Evolutionary conservation across 2,888 invertebrate genomes (phyloP).

Genomic region (Nomada flava): DNA sequence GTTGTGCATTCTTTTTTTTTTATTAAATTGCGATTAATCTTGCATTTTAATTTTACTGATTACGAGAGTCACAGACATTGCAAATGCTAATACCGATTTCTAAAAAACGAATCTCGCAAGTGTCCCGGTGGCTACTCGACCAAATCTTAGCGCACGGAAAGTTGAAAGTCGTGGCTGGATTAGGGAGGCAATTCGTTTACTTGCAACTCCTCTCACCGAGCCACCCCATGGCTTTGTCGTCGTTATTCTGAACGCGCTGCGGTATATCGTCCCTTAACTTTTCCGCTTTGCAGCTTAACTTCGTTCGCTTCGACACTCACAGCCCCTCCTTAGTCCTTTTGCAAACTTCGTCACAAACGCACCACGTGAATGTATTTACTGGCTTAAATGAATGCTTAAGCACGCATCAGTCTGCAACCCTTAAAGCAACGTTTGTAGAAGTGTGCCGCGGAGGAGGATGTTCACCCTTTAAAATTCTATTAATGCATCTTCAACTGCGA

Average conservation of each 20-base stretch:
- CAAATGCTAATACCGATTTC: not conserved
- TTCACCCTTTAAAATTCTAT: not conserved
- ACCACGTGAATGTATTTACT: slow-evolving; percentile 45
- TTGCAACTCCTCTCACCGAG: slow-evolving; percentile 17
- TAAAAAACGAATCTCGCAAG: slow-evolving; percentile 2
- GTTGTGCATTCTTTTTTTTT: too few species aligned
- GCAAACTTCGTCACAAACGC: slow-evolving; percentile 65
- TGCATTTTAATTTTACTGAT: too few species aligned
- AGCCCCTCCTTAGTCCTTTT: slow-evolving; percentile 45
- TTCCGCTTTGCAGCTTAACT: slow-evolving; percentile 67
- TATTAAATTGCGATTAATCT: too few species aligned
- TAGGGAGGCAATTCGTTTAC: slow-evolving; percentile 51
- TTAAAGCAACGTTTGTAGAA: not conserved
- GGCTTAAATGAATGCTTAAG: slow-evolving; percentile 20
- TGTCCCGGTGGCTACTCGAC: not conserved
- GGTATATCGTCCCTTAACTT: slow-evolving; percentile 64
- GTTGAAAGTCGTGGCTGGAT: slow-evolving; percentile 40
- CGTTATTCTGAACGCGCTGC: slow-evolving; percentile 30
- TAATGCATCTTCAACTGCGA: not conserved
- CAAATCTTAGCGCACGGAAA: slow-evolving; percentile 36
- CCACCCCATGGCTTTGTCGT: slow-evolving; percentile 49
- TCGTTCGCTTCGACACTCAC: slow-evolving; percentile 51
- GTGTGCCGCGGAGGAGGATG: not conserved
- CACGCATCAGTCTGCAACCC: slow-evolving; percentile 23
- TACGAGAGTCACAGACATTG: too few species aligned